Evolutionary conservation across 2,888 invertebrate genomes (phyloP), one percentile per base, ranked within the genome.

Genomic region (Xanthorhoe spadicearia): DNA sequence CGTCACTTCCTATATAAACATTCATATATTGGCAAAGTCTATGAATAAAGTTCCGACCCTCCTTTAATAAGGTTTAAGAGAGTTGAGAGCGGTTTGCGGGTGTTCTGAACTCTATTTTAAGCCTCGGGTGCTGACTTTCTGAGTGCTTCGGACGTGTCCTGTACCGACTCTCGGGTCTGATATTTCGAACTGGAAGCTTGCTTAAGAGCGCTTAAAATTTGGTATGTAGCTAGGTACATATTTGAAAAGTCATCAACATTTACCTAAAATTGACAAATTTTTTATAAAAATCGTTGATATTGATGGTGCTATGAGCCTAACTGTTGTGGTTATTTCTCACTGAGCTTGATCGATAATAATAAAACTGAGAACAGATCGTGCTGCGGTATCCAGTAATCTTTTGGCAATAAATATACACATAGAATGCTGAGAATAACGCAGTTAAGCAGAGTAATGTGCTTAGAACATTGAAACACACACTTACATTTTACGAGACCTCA

Each of bases 101-200:
- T 80, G 77, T 75, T 77, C 64, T 66, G 72, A 76, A 73, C 79
- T 82, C 80, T 83, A 83, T 87, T 87, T 87, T 83, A 86, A 86
- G 87, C 87, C 73, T 73, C 74, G 78, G 79, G 82, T 80, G 80
- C 78, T 81, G 83, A 84, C 83, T 82, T 81, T 80, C 81, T 83
- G 83, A 90, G 90, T 90, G 90, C 88, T 86, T 43, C 85, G 89
- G 83, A 84, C 83, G 75, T 90, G 90, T 90, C 83, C 76, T 72
- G 76, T 73, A 10, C 3, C 13, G 2, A 43, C 43, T 72, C 67
- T 4, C 10, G 38, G 13, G 38, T 10, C 38, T 59, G 70, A 50
- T 55, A 60, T 69, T 58, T 54, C 56, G 64, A 57, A 57, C 69
- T 69, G 46, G 62, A 59, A 60, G 53, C 57, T n/a, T 38, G 48